These are phyloP conservation scores for Eulemur macaco DNA, from an alignment of 2,113 vertebrate genomes.

Conservation along the genomic window DNA sequence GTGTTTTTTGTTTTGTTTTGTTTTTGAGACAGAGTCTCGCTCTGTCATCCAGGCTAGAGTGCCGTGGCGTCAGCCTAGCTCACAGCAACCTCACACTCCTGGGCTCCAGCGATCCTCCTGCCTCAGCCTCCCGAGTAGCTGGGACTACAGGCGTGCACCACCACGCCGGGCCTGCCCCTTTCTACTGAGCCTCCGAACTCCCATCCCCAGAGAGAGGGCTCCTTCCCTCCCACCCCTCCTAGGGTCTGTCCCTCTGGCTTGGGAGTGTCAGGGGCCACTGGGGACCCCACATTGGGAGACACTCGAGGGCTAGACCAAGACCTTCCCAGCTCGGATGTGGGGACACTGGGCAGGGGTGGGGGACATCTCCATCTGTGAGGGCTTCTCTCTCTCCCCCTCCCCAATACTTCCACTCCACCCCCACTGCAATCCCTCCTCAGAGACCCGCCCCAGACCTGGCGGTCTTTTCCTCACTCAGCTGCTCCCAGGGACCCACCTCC, in stretches of 20 bases:
- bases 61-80: too few relatives aligned
- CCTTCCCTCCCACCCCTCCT: constrained; percentile 50
- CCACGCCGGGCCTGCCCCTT: too few relatives aligned
- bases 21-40: too few relatives aligned
- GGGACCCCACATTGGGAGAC: constrained; percentile 67
- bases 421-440: neutral
- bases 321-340: constrained; percentile 40
- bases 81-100: too few relatives aligned
- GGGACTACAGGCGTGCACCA: too few relatives aligned
- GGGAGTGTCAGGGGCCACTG: constrained; percentile 84
- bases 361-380: constrained; percentile 86
- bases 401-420: neutral
- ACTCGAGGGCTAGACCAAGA: neutral
- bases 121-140: too few relatives aligned
- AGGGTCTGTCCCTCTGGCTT: constrained; percentile 76
- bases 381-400: too few relatives aligned
- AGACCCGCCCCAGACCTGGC: neutral
- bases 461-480: too few relatives aligned
- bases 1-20: neutral
- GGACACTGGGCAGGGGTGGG: constrained; percentile 87
- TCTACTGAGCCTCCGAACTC: neutral
- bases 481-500: neutral
- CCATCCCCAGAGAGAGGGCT: neutral
- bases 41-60: too few relatives aligned
- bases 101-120: too few relatives aligned